Evolutionary conservation across 2,797 vertebrate genomes (phyloP), one percentile per base, ranked within the genome.

Genomic region (Buphagus erythrorhynchus): DNA sequence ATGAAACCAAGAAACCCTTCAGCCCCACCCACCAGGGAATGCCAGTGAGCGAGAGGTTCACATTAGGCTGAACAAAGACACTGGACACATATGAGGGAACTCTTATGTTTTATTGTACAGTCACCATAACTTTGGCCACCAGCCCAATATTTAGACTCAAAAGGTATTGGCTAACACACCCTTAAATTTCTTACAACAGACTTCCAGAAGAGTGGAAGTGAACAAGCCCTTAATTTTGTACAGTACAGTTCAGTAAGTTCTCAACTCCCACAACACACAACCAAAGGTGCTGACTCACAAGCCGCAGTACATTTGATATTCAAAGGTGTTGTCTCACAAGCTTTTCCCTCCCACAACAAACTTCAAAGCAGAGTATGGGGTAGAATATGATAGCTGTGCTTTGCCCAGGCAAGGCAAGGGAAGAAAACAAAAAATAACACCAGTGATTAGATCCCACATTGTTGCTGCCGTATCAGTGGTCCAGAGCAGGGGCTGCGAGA

Each of bases 401-500:
- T 77, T 58, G 29, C 21, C n/a, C 43, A 33, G 33, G 65, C n/a
- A 76, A 58, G 28, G 25, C 29, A 40, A 51, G 38, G 29, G 33
- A 46, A 65, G 65, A 24, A 65, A 58, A 45, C 42, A 69, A 26
- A 76, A 55, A 43, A 3, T 38, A 45, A 40, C 33, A 22, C 36
- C 20, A 22, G 14, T 43, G 19, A 11, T 69, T 63, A 49, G 24
- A 45, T 76, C 24, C 20, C 0, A 0, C 25, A 15, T 16, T 57
- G 29, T n/a, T 76, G n/a, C 43, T 51, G 21, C 33, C 0, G 0
- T 12, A 11, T 31, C 24, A 15, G 0, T 43, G 24, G 63, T 89
- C 43, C 7, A 4, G n/a, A 71, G 51, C 33, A 45, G 43, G 10
- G 33, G 19, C 21, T 69, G 24, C 0, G 1, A 71, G 51, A 58